Conservation (phyloP, 2,888 invertebrate species). For the Drosophila emarginata region DNA sequence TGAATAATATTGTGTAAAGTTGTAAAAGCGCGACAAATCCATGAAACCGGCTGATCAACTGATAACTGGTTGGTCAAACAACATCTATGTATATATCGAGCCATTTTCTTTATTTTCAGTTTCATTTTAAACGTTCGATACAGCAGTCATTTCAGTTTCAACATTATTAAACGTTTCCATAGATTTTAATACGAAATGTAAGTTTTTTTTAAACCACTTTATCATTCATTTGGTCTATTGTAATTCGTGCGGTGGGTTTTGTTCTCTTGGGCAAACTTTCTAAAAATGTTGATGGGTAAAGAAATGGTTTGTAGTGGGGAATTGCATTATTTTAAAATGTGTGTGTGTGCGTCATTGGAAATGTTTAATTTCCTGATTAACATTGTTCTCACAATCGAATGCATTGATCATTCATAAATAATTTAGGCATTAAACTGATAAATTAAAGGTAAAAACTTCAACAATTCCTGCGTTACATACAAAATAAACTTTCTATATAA, state of each 20-base stretch:
- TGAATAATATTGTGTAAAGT: conserved; percentile 37
- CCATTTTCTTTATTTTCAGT: conserved; percentile 49
- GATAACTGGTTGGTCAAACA: conserved; percentile 1
- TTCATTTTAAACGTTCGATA: conserved; percentile 47
- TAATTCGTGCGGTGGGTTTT: neutral
- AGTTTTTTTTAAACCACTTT: conserved; percentile 16
- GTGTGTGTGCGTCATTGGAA: conserved; percentile 22
- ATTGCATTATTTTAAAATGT: conserved; percentile 20
- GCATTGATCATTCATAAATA: conserved; percentile 26
- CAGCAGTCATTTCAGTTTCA: conserved; percentile 31
- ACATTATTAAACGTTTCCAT: neutral
- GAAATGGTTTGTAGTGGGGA: neutral
- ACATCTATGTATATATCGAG: conserved; percentile 21
- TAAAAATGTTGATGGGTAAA: conserved; percentile 31
- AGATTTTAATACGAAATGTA: neutral
- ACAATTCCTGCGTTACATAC: conserved; percentile 17
- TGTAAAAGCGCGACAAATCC: conserved; percentile 35
- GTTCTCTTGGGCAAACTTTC: conserved; percentile 27
- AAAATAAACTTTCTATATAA: neutral
- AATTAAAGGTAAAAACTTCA: conserved; percentile 1
- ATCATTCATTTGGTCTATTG: conserved; percentile 5
- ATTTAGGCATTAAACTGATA: conserved; percentile 16
- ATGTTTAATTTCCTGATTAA: conserved; percentile 27
- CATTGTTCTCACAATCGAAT: conserved; percentile 18
- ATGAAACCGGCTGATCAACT: conserved; percentile 59